phyloP scores from a whole-genome alignment of 2,113 vertebrate genomes.

The Lepus timidus region DNA sequence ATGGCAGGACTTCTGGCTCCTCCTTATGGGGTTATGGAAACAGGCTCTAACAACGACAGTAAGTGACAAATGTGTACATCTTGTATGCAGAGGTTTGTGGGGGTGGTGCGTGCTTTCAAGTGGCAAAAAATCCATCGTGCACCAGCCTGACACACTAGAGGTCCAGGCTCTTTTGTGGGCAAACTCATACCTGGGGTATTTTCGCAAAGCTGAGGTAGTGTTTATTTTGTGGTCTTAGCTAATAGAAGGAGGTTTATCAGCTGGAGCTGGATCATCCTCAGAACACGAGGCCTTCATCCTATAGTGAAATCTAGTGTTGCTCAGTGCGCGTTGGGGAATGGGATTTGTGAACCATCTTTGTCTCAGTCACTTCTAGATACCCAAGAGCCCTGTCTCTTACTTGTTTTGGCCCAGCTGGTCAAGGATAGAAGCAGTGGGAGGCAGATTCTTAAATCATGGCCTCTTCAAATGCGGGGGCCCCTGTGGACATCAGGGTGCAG shows the following conservation, averaged over 20 bases:
- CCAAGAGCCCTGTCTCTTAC: neutral
- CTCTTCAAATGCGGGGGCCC: neutral
- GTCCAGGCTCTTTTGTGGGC: conserved; percentile 52
- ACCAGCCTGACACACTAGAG: conserved; percentile 24
- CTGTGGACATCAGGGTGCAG: neutral
- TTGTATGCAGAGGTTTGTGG: conserved; percentile 49
- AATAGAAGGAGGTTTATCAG: neutral
- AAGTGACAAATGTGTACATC: conserved; percentile 87
- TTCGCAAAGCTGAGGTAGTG: neutral
- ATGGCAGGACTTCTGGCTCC: conserved; percentile 97
- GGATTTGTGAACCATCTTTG: neutral
- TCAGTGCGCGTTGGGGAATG: conserved; percentile 5
- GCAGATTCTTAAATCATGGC: neutral
- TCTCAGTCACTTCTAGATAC: neutral
- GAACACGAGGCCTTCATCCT: neutral
- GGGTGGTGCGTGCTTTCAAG: conserved; percentile 49
- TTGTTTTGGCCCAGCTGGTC: neutral
- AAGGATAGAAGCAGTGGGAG: neutral
- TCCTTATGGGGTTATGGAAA: conserved; percentile 99
- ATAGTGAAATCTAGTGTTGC: neutral
- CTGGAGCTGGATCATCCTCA: neutral
- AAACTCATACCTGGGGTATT: conserved; percentile 50
- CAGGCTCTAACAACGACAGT: conserved; percentile 94
- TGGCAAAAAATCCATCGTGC: conserved; percentile 27
- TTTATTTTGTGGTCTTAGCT: conserved; percentile 27